Conservation (phyloP, 1,140 invertebrate species). For the Pygmarrhopalites habei region DNA sequence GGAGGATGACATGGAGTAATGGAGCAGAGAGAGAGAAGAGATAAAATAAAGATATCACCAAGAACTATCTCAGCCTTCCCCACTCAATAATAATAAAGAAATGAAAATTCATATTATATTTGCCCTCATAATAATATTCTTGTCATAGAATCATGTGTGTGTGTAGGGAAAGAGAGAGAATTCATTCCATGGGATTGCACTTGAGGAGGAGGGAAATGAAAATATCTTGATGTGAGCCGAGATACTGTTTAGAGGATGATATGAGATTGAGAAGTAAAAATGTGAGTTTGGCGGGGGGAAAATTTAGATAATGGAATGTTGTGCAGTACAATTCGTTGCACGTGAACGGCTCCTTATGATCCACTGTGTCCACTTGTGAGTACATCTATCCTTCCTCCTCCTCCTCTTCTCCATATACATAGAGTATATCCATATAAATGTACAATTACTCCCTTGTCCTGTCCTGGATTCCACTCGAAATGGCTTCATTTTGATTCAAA, state of each 20-base stretch:
- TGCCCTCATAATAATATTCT: neutral
- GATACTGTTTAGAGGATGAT: neutral
- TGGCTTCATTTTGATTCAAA: too few species aligned
- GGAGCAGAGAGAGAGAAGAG: neutral
- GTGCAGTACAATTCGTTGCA: conserved; percentile 2
- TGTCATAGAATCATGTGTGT: neutral
- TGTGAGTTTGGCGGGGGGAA: neutral
- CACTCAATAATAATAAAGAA: too few species aligned
- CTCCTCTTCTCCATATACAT: too few species aligned
- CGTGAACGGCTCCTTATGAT: conserved; percentile 3
- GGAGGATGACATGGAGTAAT: conserved; percentile 10
- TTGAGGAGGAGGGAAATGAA: neutral
- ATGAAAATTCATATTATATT: neutral
- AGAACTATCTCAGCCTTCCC: neutral
- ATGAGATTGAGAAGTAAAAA: conserved; percentile 2
- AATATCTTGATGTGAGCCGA: neutral
- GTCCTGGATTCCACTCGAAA: too few species aligned
- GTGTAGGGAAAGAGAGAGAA: neutral
- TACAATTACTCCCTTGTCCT: too few species aligned
- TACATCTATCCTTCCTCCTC: too few species aligned
- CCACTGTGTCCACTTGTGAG: too few species aligned
- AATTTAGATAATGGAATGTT: conserved; percentile 5
- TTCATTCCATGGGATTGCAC: neutral
- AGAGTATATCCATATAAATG: too few species aligned
- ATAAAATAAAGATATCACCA: conserved; percentile 9